phyloP scores from a whole-genome alignment of 1,140 invertebrate species.

The Panulirus ornatus region DNA sequence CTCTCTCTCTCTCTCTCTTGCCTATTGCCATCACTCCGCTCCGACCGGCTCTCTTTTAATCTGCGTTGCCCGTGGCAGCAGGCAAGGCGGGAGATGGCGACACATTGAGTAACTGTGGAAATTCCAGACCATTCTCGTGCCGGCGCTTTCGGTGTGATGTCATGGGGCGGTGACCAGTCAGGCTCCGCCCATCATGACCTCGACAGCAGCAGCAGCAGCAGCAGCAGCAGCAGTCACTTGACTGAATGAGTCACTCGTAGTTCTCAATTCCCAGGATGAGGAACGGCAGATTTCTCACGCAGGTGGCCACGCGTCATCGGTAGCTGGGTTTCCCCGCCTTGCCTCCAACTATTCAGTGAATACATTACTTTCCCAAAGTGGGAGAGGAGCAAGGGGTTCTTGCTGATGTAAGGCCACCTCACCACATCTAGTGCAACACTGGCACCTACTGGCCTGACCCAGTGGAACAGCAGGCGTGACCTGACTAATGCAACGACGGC shows the following conservation, averaged over 20 bases:
- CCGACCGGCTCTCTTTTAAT: constrained; percentile 2
- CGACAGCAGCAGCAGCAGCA: background rate
- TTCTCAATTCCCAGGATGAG: constrained; percentile 16
- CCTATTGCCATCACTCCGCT: background rate
- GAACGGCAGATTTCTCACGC: background rate
- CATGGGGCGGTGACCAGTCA: constrained; percentile 45
- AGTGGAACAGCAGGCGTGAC: background rate
- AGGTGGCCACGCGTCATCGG: background rate
- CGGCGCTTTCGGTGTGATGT: constrained; percentile 39
- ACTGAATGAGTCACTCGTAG: constrained; percentile 28
- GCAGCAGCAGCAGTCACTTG: background rate
- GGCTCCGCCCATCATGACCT: constrained; percentile 18
- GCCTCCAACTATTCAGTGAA: background rate
- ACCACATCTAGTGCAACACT: too few relatives aligned
- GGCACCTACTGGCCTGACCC: background rate
- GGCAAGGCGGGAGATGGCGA: background rate
- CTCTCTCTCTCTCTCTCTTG: background rate
- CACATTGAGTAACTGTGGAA: constrained; percentile 36
- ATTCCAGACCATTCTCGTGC: constrained; percentile 33
- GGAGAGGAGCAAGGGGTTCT: background rate
- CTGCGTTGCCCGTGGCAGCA: background rate
- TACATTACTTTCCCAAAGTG: background rate
- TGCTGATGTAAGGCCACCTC: background rate
- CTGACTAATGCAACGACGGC: background rate
- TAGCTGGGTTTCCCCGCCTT: constrained; percentile 3